A percentile compares a stretch with the other conserved stretches of the same genome.
phyloP scores from a whole-genome alignment of 2,888 invertebrate genomes.

The Pyrrhia umbra region DNA sequence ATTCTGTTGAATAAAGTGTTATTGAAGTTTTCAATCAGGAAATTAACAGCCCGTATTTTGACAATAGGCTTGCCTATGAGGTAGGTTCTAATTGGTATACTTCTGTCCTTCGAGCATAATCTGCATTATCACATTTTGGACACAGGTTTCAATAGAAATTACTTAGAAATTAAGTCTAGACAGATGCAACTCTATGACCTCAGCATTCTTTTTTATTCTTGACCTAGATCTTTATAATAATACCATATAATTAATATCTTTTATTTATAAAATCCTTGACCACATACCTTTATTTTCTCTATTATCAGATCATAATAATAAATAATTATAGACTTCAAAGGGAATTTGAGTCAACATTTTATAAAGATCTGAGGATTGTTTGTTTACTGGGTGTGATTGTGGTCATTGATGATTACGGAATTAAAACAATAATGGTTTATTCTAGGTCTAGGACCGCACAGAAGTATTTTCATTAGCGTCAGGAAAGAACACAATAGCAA shows the following conservation, averaged over 20 bases:
- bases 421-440: not conserved
- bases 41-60: too few relatives aligned
- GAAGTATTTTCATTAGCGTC: not conserved
- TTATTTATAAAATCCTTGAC: not conserved
- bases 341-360: not conserved
- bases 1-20: too few relatives aligned
- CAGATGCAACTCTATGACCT: not conserved
- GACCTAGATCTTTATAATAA: not conserved
- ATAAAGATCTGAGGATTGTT: not conserved
- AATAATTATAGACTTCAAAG: not conserved
- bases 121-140: too few relatives aligned
- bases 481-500: not conserved
- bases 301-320: not conserved
- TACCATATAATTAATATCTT: not conserved
- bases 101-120: too few relatives aligned
- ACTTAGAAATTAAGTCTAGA: not conserved
- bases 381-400: not conserved
- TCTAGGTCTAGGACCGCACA: not conserved
- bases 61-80: too few relatives aligned
- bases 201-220: not conserved
- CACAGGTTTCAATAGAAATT: too few relatives aligned
- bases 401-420: not conserved
- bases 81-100: too few relatives aligned
- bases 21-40: too few relatives aligned
- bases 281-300: not conserved